Evolutionary conservation across 1,140 invertebrate species (phyloP), one percentile per base, ranked within the genome.

Genomic region (Brevipalpus yothersi): DNA sequence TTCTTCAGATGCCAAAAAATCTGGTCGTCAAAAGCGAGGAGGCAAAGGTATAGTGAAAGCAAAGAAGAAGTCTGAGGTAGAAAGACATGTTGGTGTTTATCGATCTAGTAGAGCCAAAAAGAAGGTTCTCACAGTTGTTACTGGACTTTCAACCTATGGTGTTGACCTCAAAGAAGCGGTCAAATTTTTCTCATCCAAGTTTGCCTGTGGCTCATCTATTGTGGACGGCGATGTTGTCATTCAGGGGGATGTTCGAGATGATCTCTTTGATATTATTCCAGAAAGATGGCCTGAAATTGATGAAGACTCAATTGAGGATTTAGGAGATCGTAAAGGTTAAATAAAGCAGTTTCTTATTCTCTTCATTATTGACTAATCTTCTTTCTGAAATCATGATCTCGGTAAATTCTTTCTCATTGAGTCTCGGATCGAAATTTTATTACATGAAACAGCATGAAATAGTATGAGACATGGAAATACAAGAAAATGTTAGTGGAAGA

Each of bases 161-260:
- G 94, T 99, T 71, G 93, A 99, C 74, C 73, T 98, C 53, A 98
- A 98, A 75, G 85, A 90, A 61, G 95, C 95, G 58, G 84, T 90
- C 51, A 98, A 98, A 72, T 93, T 91, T 71, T 98, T 99, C 75
- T 88, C 90, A 42, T 84, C 84, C 59, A 90, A 87, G 72, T 99
- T 99, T 78, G 91, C 94, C 8, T 98, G 94, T 76, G 93, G 94
- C 11, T 92, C 91, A 17, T 97, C 93, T 19, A 90, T 98, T 0
- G 95, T 91, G 42, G 92, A 90, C 13, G 93, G 98, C 78, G 95
- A 99, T 75, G 95, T 98, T 69, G 92, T 97, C 8, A 95, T 99
- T 70, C 94, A 99, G 75, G 94, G 88, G 59, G 89, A 92, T 75
- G 86, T 96, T 0, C 95, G 96, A 72, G 91, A 95, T 76, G 92